Percentiles rank a stretch among this genome's conserved stretches.
Evolutionary conservation across 2,113 vertebrate genomes (phyloP).

Genomic region (Orthonyx spaldingii): DNA sequence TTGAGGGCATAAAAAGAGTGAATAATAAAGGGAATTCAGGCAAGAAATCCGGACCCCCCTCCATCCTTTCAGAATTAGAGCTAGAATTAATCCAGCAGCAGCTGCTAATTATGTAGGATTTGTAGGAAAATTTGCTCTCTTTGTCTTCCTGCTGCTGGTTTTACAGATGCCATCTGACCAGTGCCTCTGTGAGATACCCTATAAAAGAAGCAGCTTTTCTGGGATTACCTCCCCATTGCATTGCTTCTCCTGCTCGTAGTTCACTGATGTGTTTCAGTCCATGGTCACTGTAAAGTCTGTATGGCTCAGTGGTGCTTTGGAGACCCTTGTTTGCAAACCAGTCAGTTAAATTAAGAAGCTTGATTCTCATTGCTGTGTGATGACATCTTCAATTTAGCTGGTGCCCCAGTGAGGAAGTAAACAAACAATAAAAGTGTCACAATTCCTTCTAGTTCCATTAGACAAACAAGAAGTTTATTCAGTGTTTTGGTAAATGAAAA

Average conservation of each 20-base stretch:
- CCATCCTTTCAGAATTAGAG: not conserved
- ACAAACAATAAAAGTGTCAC: conserved; percentile 67
- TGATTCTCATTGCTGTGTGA: conserved; percentile 35
- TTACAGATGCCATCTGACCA: not conserved
- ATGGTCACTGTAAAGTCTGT: not conserved
- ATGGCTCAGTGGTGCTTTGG: not conserved
- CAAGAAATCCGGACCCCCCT: not conserved
- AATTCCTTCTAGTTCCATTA: conserved; percentile 55
- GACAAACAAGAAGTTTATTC: conserved; percentile 64
- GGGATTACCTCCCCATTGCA: not conserved
- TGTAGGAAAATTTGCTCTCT: conserved; percentile 18
- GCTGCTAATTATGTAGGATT: conserved; percentile 46
- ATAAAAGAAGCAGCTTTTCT: conserved; percentile 13
- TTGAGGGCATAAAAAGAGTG: not conserved
- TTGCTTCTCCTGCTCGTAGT: not conserved
- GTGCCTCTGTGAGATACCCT: not conserved
- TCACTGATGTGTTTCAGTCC: not conserved
- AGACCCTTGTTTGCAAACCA: conserved; percentile 40
- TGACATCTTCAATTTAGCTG: conserved; percentile 56
- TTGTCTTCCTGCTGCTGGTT: not conserved
- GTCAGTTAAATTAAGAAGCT: conserved; percentile 49
- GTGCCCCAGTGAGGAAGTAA: conserved; percentile 51
- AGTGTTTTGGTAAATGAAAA: conserved; percentile 59
- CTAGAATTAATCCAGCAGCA: conserved; percentile 23
- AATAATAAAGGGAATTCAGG: not conserved